Base-by-base conservation (phyloP, 2,797 vertebrate species). In the Chlorospingus semifuscus region DNA sequence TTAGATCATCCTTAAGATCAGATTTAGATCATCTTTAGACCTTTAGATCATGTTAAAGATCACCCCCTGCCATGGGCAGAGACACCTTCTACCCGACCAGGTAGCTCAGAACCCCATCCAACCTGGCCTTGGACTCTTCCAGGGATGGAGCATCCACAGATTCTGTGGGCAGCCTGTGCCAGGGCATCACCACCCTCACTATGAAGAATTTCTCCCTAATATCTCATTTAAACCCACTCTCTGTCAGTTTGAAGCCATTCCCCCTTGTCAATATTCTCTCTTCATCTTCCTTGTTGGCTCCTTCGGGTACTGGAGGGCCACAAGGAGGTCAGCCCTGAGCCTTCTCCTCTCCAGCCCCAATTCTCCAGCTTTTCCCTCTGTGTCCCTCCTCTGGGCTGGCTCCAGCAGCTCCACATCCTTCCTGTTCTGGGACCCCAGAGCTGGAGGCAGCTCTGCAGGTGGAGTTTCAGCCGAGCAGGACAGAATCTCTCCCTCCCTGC, bases 211-310 rank as follows among this genome's bases (percentile, higher is more conserved):
- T 59, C 21, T 41, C 32, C 24, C 7, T 12, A 14, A 27, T 15
- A 34, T 8, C 34, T 0, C 3, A 32, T 8, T 12, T 3, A 36
- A 83, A 34, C 18, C 15, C 2, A 4, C 2, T 14, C 12, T 34
- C 24, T 71, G 18, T 23, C 34, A 27, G 26, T 41, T 6, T 78
- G 34, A 46, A 57, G 15, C 15, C 37, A 27, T 59, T 57, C 2
- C 11, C 6, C 18, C 34, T 23, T 21, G 15, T 6, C 23, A 59
- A 71, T 10, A 36, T 6, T 52, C 6, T 46, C 21, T 41, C 7
- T 59, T 20, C 4, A 8, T 27, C 24, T 39, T 39, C 12, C n/a
- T 30, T 64, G 26, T 10, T 7, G 30, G 3, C 7, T 77, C 24
- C 15, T 77, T 52, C 57, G 46, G 21, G 10, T 19, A 3, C 17